These are phyloP conservation scores for Matsumurasca onukii DNA, from an alignment of 1,140 invertebrate species.

Conservation along the genomic window DNA sequence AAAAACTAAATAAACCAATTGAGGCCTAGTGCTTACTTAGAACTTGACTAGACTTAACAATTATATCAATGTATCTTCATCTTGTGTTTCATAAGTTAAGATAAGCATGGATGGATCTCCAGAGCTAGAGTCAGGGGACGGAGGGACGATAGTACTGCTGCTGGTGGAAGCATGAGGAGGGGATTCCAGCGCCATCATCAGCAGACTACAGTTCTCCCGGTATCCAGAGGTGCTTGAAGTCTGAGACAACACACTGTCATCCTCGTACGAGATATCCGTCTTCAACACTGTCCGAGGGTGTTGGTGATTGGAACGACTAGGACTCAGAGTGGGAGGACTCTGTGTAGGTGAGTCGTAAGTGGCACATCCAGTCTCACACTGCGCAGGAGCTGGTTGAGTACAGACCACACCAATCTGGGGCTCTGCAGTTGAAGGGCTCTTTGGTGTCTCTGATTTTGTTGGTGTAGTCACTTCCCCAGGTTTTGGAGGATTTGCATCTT, in stretches of 20 bases:
- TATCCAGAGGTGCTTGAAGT: constrained; percentile 79
- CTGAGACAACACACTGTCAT: constrained; percentile 66
- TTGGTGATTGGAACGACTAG: constrained; percentile 30
- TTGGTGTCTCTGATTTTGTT: not conserved
- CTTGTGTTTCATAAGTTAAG: constrained; percentile 67
- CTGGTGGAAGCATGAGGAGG: constrained; percentile 52
- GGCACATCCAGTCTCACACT: too few species aligned
- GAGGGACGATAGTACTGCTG: constrained; percentile 55
- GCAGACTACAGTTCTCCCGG: constrained; percentile 41
- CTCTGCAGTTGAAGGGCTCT: not conserved
- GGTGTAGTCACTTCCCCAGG: not conserved
- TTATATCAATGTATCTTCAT: constrained; percentile 74
- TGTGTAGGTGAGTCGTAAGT: constrained; percentile 31
- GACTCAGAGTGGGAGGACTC: constrained; percentile 45
- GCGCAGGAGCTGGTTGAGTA: too few species aligned
- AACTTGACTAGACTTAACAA: too few species aligned
- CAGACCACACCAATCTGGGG: too few species aligned
- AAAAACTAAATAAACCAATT: too few species aligned
- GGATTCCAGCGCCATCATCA: constrained; percentile 40
- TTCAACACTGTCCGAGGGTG: constrained; percentile 48
- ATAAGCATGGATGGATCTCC: constrained; percentile 64
- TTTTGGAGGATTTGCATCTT: not conserved
- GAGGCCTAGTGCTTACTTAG: too few species aligned
- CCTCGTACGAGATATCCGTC: constrained; percentile 69
- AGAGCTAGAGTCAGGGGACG: constrained; percentile 48